A percentile compares a stretch with the other conserved stretches of the same genome.
Evolutionary conservation across 2,797 vertebrate species (phyloP).

Genomic region (Micromesistius poutassou): DNA sequence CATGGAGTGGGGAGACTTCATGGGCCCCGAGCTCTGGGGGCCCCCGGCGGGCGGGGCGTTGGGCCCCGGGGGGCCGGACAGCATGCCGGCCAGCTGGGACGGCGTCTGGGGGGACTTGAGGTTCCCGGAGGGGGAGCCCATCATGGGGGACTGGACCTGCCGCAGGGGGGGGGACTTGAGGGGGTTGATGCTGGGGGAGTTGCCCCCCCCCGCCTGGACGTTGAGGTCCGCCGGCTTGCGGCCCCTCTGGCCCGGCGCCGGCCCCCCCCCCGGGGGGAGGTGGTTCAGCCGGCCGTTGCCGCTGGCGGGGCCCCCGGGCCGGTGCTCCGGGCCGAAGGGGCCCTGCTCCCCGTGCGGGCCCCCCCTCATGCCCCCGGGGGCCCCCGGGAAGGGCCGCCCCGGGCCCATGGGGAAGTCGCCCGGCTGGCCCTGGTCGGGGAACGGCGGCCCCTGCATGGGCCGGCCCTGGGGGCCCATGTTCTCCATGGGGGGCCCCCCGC

Average conservation of each 20-base stretch:
- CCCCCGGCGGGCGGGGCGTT: slow-evolving; percentile 77
- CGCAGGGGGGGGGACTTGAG: slow-evolving; percentile 95
- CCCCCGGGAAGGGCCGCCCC: slow-evolving; percentile 85
- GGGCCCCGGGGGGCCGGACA: slow-evolving; percentile 86
- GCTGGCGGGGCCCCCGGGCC: slow-evolving; percentile 77
- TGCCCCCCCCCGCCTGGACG: slow-evolving; percentile 86
- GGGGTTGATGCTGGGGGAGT: slow-evolving; percentile 94
- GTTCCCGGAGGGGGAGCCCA: slow-evolving; percentile 96
- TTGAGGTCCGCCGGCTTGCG: slow-evolving; percentile 95
- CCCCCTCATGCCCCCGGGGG: slow-evolving; percentile 78
- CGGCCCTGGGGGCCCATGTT: slow-evolving; percentile 83
- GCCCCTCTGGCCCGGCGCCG: slow-evolving; percentile 79
- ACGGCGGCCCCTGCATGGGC: slow-evolving; percentile 86
- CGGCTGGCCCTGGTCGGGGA: slow-evolving; percentile 87
- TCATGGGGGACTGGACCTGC: slow-evolving; percentile 98
- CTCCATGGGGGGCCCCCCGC: slow-evolving; percentile 76
- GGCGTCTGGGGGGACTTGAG: slow-evolving; percentile 99
- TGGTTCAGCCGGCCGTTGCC: slow-evolving; percentile 92
- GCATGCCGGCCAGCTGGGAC: slow-evolving; percentile 96
- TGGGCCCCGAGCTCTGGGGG: slow-evolving; percentile 85
- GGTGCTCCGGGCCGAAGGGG: slow-evolving; percentile 90
- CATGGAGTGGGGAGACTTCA: slow-evolving; percentile 96
- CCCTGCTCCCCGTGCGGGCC: slow-evolving; percentile 84
- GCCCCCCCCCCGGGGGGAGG: slow-evolving; percentile 84
- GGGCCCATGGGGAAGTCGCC: slow-evolving; percentile 92